These are phyloP conservation scores for Daktulosphaira vitifoliae DNA, from an alignment of 1,140 invertebrate genomes.

Conservation along the genomic window DNA sequence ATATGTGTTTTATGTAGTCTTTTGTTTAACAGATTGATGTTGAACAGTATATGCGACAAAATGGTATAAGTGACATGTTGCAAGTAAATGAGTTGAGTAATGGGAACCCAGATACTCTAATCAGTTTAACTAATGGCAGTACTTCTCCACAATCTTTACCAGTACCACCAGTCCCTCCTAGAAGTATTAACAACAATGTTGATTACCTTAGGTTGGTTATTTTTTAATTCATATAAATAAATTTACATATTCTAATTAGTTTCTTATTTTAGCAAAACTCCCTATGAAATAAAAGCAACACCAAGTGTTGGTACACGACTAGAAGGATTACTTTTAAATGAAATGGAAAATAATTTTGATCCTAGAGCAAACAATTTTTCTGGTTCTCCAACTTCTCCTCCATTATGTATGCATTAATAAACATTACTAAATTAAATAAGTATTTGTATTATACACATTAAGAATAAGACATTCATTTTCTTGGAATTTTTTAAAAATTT, in stretches of 20 bases:
- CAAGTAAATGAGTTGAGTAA: slow-evolving; percentile 42
- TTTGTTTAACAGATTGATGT: slow-evolving; percentile 45
- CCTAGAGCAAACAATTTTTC: slow-evolving; percentile 49
- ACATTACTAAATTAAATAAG: no score
- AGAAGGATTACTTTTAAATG: slow-evolving; percentile 72
- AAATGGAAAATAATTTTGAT: slow-evolving; percentile 69
- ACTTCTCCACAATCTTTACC: slow-evolving; percentile 38
- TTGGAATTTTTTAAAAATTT: no score
- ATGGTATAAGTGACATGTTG: slow-evolving; percentile 48
- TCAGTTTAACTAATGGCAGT: slow-evolving; percentile 40
- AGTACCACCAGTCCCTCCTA: slow-evolving; percentile 31
- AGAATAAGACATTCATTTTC: no score
- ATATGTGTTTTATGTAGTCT: no score
- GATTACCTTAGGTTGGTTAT: slow-evolving; percentile 9
- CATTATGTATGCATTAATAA: slow-evolving; percentile 34
- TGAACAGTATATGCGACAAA: slow-evolving; percentile 45
- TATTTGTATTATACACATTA: no score
- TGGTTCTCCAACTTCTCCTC: slow-evolving; percentile 24
- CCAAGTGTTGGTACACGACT: slow-evolving; percentile 66
- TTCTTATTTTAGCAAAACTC: not conserved
- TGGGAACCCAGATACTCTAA: slow-evolving; percentile 33
- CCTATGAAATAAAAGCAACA: slow-evolving; percentile 5
- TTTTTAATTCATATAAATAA: not conserved
- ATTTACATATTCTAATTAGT: not conserved
- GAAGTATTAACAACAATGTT: slow-evolving; percentile 25